phyloP scores from a whole-genome alignment of 2,113 vertebrate genomes.

The Melanocharis versteri region DNA sequence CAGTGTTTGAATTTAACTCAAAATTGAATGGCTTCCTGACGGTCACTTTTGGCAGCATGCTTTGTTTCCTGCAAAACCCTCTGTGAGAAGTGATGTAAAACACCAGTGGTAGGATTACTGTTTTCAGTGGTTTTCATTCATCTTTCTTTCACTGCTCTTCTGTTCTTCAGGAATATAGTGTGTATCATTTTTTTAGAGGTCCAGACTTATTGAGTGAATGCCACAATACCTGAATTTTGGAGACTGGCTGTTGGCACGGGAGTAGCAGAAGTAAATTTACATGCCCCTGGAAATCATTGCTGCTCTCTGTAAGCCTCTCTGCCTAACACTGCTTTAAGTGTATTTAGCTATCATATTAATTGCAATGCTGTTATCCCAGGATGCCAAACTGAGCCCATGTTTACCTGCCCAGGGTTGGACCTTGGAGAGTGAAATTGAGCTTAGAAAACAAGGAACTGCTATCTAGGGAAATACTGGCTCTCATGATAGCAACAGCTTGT shows the following conservation, averaged over 20 bases:
- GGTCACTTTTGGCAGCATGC: background rate
- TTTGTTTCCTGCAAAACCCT: background rate
- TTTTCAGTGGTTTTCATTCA: background rate
- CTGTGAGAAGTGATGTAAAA: background rate
- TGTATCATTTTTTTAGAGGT: background rate
- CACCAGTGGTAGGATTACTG: background rate
- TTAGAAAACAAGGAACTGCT: background rate
- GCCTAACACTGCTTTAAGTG: background rate
- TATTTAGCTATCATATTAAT: background rate
- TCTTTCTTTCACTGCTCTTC: background rate
- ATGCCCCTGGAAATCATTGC: fast-evolving
- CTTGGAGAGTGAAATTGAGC: background rate
- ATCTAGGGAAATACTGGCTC: background rate
- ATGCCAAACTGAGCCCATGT: background rate
- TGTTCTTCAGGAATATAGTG: background rate
- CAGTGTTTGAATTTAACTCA: background rate
- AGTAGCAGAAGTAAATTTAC: background rate
- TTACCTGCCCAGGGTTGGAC: background rate
- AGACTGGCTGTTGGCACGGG: background rate
- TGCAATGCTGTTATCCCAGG: background rate
- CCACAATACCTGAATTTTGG: background rate
- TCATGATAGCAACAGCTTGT: background rate
- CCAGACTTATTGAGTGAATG: background rate
- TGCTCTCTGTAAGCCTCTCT: background rate
- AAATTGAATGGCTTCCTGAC: background rate